Evolutionary conservation across 2,797 vertebrate species (phyloP).

Genomic region (Acanthiza pusilla): DNA sequence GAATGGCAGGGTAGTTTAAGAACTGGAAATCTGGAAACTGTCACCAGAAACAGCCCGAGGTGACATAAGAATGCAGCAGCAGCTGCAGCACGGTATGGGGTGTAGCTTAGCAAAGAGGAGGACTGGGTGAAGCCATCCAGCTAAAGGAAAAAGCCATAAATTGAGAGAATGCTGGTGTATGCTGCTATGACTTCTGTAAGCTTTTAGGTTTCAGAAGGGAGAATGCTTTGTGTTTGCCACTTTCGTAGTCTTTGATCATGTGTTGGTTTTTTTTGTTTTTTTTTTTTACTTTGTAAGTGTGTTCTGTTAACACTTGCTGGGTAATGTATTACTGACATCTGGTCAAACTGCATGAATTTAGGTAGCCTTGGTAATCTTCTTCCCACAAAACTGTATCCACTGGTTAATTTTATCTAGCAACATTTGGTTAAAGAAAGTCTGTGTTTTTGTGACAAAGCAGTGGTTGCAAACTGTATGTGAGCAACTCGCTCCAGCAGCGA

Average conservation of each 20-base stretch:
- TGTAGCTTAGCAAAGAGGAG: neutral
- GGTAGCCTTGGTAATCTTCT: neutral
- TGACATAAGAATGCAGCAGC: neutral
- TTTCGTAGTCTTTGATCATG: rapidly evolving
- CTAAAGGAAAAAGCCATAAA: neutral
- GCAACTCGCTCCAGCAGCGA: neutral
- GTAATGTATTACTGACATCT: neutral
- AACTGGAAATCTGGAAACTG: neutral
- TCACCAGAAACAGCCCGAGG: neutral
- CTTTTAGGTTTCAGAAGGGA: neutral
- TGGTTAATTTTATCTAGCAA: neutral
- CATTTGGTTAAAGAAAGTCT: neutral
- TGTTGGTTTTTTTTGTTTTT: too few relatives aligned
- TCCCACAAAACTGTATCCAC: neutral
- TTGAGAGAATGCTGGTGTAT: neutral
- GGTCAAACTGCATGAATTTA: neutral
- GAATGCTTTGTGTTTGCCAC: neutral
- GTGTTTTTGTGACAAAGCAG: neutral
- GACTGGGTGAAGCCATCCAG: neutral
- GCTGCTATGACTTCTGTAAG: neutral
- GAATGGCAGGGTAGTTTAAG: neutral
- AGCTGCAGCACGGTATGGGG: neutral
- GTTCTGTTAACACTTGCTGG: neutral
- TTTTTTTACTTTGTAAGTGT: neutral
- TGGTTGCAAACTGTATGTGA: neutral